These are phyloP conservation scores for Hucho hucho DNA, from an alignment of 2,113 vertebrate genomes.

Conservation along the genomic window DNA sequence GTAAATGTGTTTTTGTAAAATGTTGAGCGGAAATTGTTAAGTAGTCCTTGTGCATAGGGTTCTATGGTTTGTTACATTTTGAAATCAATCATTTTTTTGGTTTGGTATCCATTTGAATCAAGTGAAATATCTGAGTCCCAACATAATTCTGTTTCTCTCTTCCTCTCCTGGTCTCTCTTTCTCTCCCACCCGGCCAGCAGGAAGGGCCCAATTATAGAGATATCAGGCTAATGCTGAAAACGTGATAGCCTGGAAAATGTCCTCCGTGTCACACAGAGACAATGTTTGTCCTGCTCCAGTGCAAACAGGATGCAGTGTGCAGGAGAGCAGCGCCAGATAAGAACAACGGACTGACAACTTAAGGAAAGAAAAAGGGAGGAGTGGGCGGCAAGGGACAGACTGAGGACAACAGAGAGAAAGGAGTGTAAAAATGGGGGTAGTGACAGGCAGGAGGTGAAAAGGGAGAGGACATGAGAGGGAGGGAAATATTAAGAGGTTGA, in stretches of 20 bases:
- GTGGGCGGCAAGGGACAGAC: slow-evolving; percentile 29
- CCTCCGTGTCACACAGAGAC: slow-evolving; percentile 63
- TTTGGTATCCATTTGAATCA: too few relatives aligned
- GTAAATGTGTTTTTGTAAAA: too few relatives aligned
- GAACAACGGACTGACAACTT: slow-evolving; percentile 35
- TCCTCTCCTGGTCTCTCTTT: slow-evolving; percentile 18
- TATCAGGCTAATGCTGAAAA: slow-evolving; percentile 65
- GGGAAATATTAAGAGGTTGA: slow-evolving; percentile 9
- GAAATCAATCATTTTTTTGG: too few relatives aligned
- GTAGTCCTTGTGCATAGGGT: too few relatives aligned
- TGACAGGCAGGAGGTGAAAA: neutral
- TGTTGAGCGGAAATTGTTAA: too few relatives aligned
- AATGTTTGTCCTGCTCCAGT: slow-evolving; percentile 67
- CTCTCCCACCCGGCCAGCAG: slow-evolving; percentile 51
- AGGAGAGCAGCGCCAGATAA: slow-evolving; percentile 66
- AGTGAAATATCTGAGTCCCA: too few relatives aligned
- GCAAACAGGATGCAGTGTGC: slow-evolving; percentile 77
- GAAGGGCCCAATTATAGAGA: slow-evolving; percentile 73
- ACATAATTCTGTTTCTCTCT: slow-evolving; percentile 2
- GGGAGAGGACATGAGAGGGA: neutral
- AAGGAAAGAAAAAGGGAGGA: slow-evolving; percentile 32
- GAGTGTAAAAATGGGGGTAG: neutral
- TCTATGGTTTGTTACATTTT: too few relatives aligned
- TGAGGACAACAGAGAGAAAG: neutral
- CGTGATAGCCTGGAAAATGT: slow-evolving; percentile 74